Base-by-base conservation (phyloP, 2,113 vertebrate genomes). In the Amblyornis subalaris region DNA sequence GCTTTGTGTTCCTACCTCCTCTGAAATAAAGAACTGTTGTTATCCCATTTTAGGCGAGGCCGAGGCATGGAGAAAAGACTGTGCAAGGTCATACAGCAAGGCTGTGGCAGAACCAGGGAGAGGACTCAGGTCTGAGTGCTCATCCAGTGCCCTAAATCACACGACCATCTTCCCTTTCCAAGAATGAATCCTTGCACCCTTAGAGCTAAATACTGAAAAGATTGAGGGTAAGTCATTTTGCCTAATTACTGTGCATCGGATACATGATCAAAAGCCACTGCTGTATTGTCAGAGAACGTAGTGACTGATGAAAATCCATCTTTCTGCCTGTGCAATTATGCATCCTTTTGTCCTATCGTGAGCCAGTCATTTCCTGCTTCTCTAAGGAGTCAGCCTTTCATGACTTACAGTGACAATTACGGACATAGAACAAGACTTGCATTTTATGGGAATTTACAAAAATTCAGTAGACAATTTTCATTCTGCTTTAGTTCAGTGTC, bases 21-120 rank as follows among this genome's bases (percentile, higher is more conserved):
- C 94, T 97, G 91, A 95, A 91, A 96, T 96, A 96, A 96, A 96
- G 94, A 95, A 95, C 87, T 97, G 42, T 95, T 97, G 93, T 95
- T 88, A 90, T 96, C 95, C 95, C 82, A 16, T 97, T 97, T 88
- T 95, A 96, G 95, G 96, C 71, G 78, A 94, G 85, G 36, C 88
- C 70, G 84, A 95, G 74, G 81, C 89, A 88, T 91, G 91, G 95
- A 96, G 96, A 88, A 94, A 51, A 89, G 94, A 88, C 94, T 95
- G 94, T 97, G 91, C 96, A 95, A 95, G 91, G 95, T 97, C 93
- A 94, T 89, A 89, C 95, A 96, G 85, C 93, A 95, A 96, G 62
- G 93, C 93, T 95, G 77, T 93, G 95, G 71, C 96, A 95, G 93
- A 94, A 73, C 74, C 88, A 95, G 94, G 85, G 92, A 76, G 89